Conservation (phyloP, 2,888 invertebrate genomes). For the Augochlorella aurata region DNA sequence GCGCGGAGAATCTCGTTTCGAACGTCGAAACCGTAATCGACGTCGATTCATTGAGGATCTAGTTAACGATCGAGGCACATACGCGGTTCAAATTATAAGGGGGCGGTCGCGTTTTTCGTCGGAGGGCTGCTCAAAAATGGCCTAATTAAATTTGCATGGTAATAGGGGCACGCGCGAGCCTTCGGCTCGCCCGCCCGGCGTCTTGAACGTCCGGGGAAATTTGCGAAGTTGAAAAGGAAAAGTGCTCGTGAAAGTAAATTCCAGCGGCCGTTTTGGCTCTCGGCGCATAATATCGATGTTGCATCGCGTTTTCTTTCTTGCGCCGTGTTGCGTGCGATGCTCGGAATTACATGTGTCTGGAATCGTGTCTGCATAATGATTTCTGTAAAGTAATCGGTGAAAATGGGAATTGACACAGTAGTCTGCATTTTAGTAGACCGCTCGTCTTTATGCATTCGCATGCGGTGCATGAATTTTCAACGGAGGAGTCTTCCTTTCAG, state of each 20-base stretch:
- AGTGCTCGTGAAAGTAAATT: slow-evolving; percentile 49
- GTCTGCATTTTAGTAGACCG: too few relatives aligned
- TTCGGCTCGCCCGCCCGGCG: background rate
- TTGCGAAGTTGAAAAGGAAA: slow-evolving; percentile 35
- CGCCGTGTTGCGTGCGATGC: background rate
- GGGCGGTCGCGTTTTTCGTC: slow-evolving; percentile 9
- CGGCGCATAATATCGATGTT: slow-evolving; percentile 6
- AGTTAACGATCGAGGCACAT: background rate
- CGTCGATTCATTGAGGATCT: background rate
- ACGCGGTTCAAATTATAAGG: slow-evolving; percentile 20
- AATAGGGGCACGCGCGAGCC: slow-evolving; percentile 24
- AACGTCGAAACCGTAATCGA: background rate
- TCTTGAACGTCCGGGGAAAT: slow-evolving; percentile 24
- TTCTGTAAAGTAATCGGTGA: too few relatives aligned
- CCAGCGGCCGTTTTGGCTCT: slow-evolving; percentile 6
- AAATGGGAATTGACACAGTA: too few relatives aligned
- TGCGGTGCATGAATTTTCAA: too few relatives aligned
- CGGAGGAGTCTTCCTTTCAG: too few relatives aligned
- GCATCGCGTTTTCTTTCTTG: too few relatives aligned
- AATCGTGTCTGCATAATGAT: too few relatives aligned
- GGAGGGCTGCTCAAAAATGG: slow-evolving; percentile 26
- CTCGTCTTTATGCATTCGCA: too few relatives aligned
- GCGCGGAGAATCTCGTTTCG: background rate
- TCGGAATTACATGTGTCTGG: background rate
- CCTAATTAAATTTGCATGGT: slow-evolving; percentile 58